Evolutionary conservation across 2,113 vertebrate species (phyloP).

Genomic region (Microcebus murinus): DNA sequence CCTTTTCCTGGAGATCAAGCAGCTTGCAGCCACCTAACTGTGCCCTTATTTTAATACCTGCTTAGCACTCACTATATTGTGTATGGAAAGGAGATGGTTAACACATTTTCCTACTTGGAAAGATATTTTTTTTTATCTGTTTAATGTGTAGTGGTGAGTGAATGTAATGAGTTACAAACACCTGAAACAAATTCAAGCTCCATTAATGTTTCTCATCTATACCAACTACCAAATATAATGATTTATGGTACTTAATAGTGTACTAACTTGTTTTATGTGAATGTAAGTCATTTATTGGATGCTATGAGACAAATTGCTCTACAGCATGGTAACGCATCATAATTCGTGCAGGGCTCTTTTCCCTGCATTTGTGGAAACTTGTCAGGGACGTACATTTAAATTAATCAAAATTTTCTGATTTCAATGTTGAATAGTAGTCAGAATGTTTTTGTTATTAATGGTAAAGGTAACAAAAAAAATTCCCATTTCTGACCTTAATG

Average conservation of each 20-base stretch:
- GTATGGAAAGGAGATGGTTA: conserved; percentile 50
- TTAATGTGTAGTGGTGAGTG: conserved; percentile 62
- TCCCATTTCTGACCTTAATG: conserved; percentile 26
- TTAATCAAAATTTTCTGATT: conserved; percentile 60
- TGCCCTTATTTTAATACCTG: background rate
- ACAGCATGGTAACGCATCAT: conserved; percentile 57
- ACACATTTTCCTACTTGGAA: conserved; percentile 49
- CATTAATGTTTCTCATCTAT: conserved; percentile 76
- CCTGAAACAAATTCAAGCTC: conserved; percentile 80
- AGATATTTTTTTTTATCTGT: conserved; percentile 39
- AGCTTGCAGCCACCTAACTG: background rate
- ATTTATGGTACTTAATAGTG: conserved; percentile 77
- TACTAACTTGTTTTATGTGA: conserved; percentile 75
- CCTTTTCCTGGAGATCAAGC: background rate
- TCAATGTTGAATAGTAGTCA: conserved; percentile 51
- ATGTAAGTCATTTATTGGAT: conserved; percentile 68
- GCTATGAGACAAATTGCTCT: conserved; percentile 69
- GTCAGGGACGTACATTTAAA: conserved; percentile 44
- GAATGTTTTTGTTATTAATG: conserved; percentile 34
- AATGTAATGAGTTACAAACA: conserved; percentile 67
- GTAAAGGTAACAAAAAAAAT: conserved; percentile 34
- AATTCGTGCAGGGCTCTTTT: background rate
- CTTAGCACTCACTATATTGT: background rate
- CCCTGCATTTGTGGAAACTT: background rate
- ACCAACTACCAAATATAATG: conserved; percentile 72